Evolutionary conservation across 2,888 invertebrate species (phyloP).

Genomic region (Diadegma fenestrale): DNA sequence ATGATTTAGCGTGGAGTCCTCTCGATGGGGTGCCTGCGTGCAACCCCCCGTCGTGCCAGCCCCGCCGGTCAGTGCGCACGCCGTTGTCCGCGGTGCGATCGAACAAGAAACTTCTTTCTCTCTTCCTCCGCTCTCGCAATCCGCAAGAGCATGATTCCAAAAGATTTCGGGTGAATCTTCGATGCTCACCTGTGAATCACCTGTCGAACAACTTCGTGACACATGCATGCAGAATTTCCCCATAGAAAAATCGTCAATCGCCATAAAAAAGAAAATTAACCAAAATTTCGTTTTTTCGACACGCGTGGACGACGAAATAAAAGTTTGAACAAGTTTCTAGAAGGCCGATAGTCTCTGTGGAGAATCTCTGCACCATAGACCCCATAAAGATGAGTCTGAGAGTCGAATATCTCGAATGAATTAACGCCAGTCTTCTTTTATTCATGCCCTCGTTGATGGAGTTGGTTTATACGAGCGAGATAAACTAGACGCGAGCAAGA

Average conservation of each 20-base stretch:
- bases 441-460: constrained; percentile 57
- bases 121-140: constrained; percentile 5
- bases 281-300: constrained; percentile 9
- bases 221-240: neutral
- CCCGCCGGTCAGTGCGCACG: constrained; percentile 59
- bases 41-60: constrained; percentile 74
- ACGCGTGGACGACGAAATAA: constrained; percentile 1
- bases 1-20: constrained; percentile 77
- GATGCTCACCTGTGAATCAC: constrained; percentile 71
- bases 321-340: constrained; percentile 9
- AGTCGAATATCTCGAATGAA: constrained; percentile 56
- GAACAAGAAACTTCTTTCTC: constrained; percentile 44
- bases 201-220: constrained; percentile 49
- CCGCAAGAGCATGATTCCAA: constrained; percentile 50
- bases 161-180: constrained; percentile 58
- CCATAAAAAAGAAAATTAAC: neutral
- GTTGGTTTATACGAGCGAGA: constrained; percentile 46
- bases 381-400: constrained; percentile 22
- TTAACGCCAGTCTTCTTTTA: constrained; percentile 63
- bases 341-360: neutral
- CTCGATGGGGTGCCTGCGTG: constrained; percentile 75
- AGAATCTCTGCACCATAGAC: constrained; percentile 20
- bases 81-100: constrained; percentile 39
- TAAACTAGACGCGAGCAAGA: constrained; percentile 57
- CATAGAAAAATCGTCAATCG: constrained; percentile 12